Percentiles rank a stretch among this genome's conserved stretches.
Evolutionary conservation across 2,113 vertebrate species (phyloP).

Genomic region (Fulica atra): DNA sequence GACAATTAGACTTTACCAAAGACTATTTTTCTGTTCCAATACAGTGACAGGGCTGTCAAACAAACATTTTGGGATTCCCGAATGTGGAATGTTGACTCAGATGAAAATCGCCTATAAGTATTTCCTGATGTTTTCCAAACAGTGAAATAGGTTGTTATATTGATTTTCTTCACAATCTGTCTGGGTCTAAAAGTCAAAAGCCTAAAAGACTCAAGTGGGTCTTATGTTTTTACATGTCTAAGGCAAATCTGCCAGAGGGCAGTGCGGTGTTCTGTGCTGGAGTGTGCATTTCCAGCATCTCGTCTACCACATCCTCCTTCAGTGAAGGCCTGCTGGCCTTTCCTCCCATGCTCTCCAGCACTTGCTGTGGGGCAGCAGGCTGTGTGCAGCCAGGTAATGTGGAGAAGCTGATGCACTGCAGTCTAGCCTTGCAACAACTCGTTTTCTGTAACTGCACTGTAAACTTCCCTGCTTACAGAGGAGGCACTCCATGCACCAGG

Average conservation of each 20-base stretch:
- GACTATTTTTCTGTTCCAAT: background rate
- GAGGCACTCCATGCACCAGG: background rate
- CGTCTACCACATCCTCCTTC: background rate
- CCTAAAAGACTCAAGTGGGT: background rate
- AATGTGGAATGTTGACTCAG: background rate
- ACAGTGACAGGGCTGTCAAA: background rate
- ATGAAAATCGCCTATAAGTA: background rate
- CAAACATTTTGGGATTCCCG: background rate
- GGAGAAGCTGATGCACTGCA: fast-evolving
- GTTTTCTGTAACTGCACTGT: background rate
- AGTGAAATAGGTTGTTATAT: background rate
- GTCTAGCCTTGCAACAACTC: background rate
- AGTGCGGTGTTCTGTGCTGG: background rate
- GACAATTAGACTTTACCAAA: background rate
- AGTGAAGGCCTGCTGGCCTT: too few species aligned
- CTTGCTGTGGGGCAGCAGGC: background rate
- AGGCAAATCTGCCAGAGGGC: fast-evolving
- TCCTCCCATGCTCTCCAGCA: background rate
- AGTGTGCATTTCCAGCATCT: background rate
- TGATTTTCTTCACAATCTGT: background rate
- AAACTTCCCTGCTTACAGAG: background rate
- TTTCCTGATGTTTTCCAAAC: background rate
- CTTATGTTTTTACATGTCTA: background rate
- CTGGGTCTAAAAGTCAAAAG: background rate
- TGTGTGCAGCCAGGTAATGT: background rate